Base-by-base conservation (phyloP, 1,140 invertebrate genomes). In the Drosophila sp. region DNA sequence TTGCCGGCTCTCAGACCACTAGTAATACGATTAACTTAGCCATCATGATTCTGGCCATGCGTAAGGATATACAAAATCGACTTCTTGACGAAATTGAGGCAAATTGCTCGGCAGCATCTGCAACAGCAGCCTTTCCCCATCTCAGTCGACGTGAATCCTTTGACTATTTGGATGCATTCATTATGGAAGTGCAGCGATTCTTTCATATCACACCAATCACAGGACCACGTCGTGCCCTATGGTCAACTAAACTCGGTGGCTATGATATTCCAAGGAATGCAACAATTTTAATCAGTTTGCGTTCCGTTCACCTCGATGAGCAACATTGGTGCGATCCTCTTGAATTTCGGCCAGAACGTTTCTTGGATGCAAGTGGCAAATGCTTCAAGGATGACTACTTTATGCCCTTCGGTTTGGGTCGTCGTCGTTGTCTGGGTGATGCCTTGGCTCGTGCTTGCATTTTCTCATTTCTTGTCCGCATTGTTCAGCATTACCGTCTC, bases 391-490 rank as follows among this genome's bases (percentile, higher is more conserved):
- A 92, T 56, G 91, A 92, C 62, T 93, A 94, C 57, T 83, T 96
- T 4, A 93, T 95, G 70, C 92, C 94, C 2, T 97, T 97, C 78
- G 96, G 96, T 32, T 92, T 94, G 86, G 96, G 96, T 94, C 90
- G 91, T 75, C 93, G 96, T 77, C 94, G 95, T 68, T 97, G 97
- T 85, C 94, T 96, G 0, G 97, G 96, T 1, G 96, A 97, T 91
- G 92, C 94, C 0, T 91, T 97, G 44, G 96, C 96, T 0, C 94
- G 93, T 60, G 94, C 94, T 1, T 96, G 96, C 70, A 83, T 96
- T 2, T 97, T 97, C 82, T 92, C 96, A 23, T 94, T 96, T 50
- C 95, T 97, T 61, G 93, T 94, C 2, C 94, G 94, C 4, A 93
- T 97, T 10, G 91, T 97, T 64, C 95, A 96, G 81, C 92, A 93